These are phyloP conservation scores for Eubucco bourcierii DNA, from an alignment of 2,113 vertebrate genomes.

Conservation along the genomic window DNA sequence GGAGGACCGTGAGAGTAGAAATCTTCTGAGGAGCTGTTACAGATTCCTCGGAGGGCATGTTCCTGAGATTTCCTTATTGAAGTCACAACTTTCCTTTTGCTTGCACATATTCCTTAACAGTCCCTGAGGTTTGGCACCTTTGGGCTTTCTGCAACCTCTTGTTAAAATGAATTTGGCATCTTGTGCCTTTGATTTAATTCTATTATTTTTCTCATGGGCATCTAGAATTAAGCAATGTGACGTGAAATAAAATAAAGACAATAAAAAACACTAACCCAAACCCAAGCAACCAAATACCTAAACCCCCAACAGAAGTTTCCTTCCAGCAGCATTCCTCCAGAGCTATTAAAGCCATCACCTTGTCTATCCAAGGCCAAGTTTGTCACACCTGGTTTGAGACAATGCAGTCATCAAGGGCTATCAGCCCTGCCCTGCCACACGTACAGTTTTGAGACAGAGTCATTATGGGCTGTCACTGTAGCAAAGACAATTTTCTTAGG, in stretches of 20 bases:
- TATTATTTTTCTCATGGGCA: background rate
- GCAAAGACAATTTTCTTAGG: background rate
- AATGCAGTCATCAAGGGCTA: no score
- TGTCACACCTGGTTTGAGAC: no score
- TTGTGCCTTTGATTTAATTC: constrained; percentile 44
- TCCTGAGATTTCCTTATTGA: constrained; percentile 23
- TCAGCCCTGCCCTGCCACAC: no score
- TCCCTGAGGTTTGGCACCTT: constrained; percentile 62
- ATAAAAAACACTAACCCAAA: background rate
- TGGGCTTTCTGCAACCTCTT: constrained; percentile 24
- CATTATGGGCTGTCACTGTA: background rate
- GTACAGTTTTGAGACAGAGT: no score
- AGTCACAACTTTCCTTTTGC: constrained; percentile 34
- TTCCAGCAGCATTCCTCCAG: no score
- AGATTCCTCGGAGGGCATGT: background rate
- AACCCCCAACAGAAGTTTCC: no score
- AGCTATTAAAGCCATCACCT: no score
- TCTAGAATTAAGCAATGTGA: background rate
- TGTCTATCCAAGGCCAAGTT: no score
- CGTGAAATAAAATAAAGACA: background rate
- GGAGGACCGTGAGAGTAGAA: constrained; percentile 50
- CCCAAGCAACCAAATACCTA: background rate
- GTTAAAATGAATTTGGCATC: constrained; percentile 43
- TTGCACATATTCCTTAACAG: constrained; percentile 49
- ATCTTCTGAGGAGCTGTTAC: constrained; percentile 74